Base-by-base conservation (phyloP, 2,113 vertebrate genomes). In the Tychaedon coryphoeus region DNA sequence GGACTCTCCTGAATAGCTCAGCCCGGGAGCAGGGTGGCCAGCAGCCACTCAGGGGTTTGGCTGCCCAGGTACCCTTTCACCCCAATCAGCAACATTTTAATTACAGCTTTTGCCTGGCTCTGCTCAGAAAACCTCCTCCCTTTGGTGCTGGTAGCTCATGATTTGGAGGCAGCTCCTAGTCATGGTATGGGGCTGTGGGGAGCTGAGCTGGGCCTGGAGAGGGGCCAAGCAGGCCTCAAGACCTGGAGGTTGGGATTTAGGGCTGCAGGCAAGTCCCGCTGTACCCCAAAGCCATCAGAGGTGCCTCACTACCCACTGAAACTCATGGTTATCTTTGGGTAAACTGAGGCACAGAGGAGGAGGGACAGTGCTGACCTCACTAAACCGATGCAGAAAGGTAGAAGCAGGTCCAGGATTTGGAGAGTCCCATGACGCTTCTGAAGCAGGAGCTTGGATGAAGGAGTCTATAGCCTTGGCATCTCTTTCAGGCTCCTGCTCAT, bases 1-100 rank as follows among this genome's bases (percentile, higher is more conserved):
- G 58, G 95, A 93, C 97, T 96, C 97, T 97, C 94, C 92, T 97
- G 97, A 97, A 96, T 94, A 97, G 97, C 81, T 97, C 97, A 96
- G 74, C 70, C 83, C 8, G 0, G 75, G 88, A 92, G 51, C 5
- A 4, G 53, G 53, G 67, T 8, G 31, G 78, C 36, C 80, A 72
- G 51, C 42, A 8, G 64, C 29, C 43, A 71, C 58, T 31, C 8
- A 1, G 53, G 23, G 33, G 33, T 29, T 64, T 34, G 47, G 48
- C 72, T 81, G 51, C 42, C 70, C 71, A 48, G 36, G 13, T 23
- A 53, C 66, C 13, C 33, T 58, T 47, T 58, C 4, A 8, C 31
- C 45, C 47, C 71, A 91, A 8, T 64, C 29, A 94, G 42, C 64
- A 83, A 80, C 36, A 40, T 61, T 88, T 67, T 56, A 73, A 73